Conservation (phyloP, 2,797 vertebrate genomes). For the Mustela erminea region DNA sequence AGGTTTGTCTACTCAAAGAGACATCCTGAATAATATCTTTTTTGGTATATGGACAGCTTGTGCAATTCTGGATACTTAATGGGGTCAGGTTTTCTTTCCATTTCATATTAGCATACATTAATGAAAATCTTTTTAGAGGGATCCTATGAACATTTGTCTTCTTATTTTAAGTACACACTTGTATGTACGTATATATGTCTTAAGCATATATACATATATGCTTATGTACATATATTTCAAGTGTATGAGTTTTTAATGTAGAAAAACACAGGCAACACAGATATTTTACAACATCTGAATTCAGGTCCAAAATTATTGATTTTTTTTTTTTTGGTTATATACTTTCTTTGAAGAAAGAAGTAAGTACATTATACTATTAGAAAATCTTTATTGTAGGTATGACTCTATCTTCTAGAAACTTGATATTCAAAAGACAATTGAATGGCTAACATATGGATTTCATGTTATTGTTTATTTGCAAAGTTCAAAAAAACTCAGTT, state of each 20-base stretch:
- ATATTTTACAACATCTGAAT: conserved; percentile 50
- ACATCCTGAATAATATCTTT: background rate
- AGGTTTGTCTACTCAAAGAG: background rate
- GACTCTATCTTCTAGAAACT: background rate
- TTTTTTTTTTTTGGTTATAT: conserved; percentile 50
- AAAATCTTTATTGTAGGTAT: background rate
- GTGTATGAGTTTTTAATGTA: background rate
- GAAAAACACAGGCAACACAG: conserved; percentile 50
- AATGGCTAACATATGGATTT: background rate
- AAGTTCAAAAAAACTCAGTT: background rate
- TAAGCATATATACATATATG: background rate
- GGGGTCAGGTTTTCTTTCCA: background rate
- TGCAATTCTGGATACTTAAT: conserved; percentile 52
- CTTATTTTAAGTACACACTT: conserved; percentile 47
- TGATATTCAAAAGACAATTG: conserved; percentile 26
- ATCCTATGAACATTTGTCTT: background rate
- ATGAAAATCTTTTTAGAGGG: background rate
- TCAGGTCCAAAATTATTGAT: background rate
- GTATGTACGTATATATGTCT: background rate
- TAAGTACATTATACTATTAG: background rate
- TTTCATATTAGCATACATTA: background rate
- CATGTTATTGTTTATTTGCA: background rate
- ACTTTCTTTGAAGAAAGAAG: conserved; percentile 20
- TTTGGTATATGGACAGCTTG: background rate
- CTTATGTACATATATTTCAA: conserved; percentile 13